Conservation (phyloP, 2,113 vertebrate genomes). For the Bambusicola thoracicus region DNA sequence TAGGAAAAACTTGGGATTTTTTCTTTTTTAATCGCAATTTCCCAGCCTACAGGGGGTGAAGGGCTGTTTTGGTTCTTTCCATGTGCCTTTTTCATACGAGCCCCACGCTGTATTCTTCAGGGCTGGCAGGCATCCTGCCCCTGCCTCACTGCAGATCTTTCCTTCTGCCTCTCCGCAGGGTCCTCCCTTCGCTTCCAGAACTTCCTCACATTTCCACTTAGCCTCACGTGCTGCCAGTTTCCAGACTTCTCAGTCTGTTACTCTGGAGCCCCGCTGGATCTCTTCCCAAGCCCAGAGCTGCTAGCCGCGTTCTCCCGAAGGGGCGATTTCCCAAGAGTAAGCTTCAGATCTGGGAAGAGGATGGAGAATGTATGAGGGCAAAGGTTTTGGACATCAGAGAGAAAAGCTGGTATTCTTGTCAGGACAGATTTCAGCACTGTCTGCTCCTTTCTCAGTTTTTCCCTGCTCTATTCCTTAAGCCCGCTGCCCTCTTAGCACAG, state of each 20-base stretch:
- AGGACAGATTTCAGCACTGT: not conserved
- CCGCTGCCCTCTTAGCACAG: conserved; percentile 33
- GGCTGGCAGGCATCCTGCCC: not conserved
- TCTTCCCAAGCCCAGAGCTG: not conserved
- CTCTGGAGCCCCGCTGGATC: not conserved
- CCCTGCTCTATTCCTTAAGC: not conserved
- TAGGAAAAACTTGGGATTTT: not conserved
- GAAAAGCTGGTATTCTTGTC: conserved; percentile 3
- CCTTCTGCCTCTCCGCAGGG: not conserved
- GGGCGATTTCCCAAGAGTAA: not conserved
- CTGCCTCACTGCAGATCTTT: not conserved
- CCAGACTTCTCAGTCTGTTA: not conserved
- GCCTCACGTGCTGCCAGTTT: not conserved
- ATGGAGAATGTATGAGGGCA: not conserved
- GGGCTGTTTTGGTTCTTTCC: not conserved
- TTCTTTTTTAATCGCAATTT: not conserved
- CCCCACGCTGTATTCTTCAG: not conserved
- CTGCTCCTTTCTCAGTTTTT: not conserved
- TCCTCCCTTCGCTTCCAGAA: not conserved
- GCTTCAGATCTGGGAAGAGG: not conserved
- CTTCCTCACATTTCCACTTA: not conserved
- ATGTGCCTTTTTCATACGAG: not conserved
- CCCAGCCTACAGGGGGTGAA: not conserved
- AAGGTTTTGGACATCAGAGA: conserved; percentile 30
- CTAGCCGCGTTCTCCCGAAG: not conserved